phyloP scores from a whole-genome alignment of 2,797 vertebrate genomes.

The Nasua narica region DNA sequence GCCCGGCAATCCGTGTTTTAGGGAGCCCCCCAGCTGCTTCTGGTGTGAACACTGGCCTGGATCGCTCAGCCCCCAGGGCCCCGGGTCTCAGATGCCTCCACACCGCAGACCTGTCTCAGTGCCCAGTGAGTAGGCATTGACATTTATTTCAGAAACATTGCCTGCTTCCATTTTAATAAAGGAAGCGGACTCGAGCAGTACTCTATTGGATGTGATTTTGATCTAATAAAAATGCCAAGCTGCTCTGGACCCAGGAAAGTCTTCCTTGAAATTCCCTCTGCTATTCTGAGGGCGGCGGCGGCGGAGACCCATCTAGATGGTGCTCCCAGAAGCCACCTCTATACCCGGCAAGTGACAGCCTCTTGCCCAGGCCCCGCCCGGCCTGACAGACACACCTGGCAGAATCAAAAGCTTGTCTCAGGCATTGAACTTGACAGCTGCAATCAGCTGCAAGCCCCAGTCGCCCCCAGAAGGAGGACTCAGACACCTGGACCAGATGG shows the following conservation, averaged over 20 bases:
- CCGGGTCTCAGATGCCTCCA: background rate
- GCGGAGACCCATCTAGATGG: slow-evolving; percentile 12
- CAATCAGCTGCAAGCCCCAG: slow-evolving; percentile 51
- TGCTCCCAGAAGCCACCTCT: slow-evolving; percentile 43
- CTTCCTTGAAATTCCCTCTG: slow-evolving; percentile 44
- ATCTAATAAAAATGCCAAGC: slow-evolving; percentile 73
- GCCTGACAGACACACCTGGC: slow-evolving; percentile 42
- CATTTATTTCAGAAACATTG: slow-evolving; percentile 62
- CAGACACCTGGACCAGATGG: slow-evolving; percentile 32
- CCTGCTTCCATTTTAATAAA: slow-evolving; percentile 67
- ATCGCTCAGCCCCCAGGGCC: background rate
- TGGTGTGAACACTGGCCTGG: rapidly evolving
- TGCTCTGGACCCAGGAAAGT: slow-evolving; percentile 43
- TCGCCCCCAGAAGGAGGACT: background rate
- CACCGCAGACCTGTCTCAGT: rapidly evolving
- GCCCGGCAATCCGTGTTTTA: rapidly evolving
- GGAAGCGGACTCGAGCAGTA: background rate
- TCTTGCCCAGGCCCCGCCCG: background rate
- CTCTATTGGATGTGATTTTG: slow-evolving; percentile 55
- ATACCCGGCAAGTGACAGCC: background rate
- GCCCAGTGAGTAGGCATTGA: background rate
- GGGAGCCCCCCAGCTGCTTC: background rate
- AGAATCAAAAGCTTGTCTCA: slow-evolving; percentile 19
- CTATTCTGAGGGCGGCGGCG: background rate
- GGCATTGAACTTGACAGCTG: slow-evolving; percentile 63